These are phyloP conservation scores for Belonocnema kinseyi DNA, from an alignment of 1,140 invertebrate species.

Conservation along the genomic window DNA sequence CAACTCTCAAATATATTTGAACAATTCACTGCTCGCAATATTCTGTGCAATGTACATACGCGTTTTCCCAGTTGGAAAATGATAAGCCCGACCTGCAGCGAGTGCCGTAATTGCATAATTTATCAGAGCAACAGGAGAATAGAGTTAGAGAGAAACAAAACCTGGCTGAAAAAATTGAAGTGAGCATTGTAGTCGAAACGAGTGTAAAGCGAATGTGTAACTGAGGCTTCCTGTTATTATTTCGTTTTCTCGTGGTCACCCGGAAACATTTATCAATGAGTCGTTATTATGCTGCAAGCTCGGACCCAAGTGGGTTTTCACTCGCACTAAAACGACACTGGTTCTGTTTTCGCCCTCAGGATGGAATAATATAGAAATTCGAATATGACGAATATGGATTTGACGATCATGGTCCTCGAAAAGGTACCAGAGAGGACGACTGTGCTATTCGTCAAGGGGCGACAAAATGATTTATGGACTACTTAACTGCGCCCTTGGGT, in stretches of 20 bases:
- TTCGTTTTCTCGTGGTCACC: background rate
- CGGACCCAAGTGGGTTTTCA: background rate
- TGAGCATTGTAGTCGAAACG: background rate
- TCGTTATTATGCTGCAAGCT: background rate
- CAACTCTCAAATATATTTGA: no score
- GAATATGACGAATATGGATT: background rate
- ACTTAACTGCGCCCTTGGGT: background rate
- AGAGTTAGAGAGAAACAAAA: background rate
- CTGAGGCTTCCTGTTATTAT: background rate
- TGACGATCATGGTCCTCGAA: conserved; percentile 1
- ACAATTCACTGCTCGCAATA: no score
- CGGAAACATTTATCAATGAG: conserved; percentile 9
- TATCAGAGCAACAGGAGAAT: background rate
- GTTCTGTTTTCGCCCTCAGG: conserved; percentile 17
- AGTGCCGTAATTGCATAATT: background rate
- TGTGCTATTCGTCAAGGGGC: conserved; percentile 5
- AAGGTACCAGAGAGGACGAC: background rate
- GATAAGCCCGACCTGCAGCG: background rate
- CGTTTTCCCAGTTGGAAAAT: background rate
- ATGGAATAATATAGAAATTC: background rate
- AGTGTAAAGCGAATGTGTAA: background rate
- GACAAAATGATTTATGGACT: conserved; percentile 13
- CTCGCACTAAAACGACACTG: conserved; percentile 1
- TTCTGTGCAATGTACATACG: background rate
- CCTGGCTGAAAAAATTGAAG: background rate